Percentiles rank a stretch among this genome's conserved stretches.
Evolutionary conservation across 2,797 vertebrate genomes (phyloP).

Genomic region (Erpetoichthys calabaricus): DNA sequence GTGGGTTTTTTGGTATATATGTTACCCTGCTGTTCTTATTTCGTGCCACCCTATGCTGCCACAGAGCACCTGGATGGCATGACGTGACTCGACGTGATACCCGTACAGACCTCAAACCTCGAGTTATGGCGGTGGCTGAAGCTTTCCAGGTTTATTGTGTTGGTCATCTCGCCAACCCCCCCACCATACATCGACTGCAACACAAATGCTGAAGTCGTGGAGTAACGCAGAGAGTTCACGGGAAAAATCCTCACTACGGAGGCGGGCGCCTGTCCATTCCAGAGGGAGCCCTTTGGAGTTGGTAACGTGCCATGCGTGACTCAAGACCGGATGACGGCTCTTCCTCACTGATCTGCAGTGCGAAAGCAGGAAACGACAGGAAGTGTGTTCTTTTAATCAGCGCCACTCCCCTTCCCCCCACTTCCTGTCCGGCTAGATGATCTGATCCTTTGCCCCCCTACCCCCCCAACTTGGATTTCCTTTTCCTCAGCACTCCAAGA

Average conservation of each 20-base stretch:
- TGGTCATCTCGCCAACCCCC: background rate
- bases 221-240: constrained; percentile 16
- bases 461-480: constrained; percentile 11
- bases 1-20: too few species aligned
- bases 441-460: background rate
- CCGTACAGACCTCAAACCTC: too few species aligned
- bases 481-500: constrained; percentile 8
- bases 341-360: background rate
- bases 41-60: too few species aligned
- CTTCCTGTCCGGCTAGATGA: background rate
- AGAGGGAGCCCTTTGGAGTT: constrained; percentile 6
- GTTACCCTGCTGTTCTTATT: too few species aligned
- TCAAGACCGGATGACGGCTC: constrained; percentile 23
- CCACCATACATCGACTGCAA: background rate
- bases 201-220: constrained; percentile 4
- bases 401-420: constrained; percentile 6
- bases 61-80: too few species aligned
- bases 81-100: too few species aligned
- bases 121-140: too few species aligned
- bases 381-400: constrained; percentile 20
- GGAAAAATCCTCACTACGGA: constrained; percentile 24
- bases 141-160: too few species aligned
- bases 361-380: constrained; percentile 17
- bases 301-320: constrained; percentile 12
- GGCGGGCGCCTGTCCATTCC: constrained; percentile 1